A percentile compares a stretch with the other conserved stretches of the same genome.
These are phyloP conservation scores for Galerucella calmariensis DNA, from an alignment of 2,888 invertebrate genomes.

Conservation along the genomic window DNA sequence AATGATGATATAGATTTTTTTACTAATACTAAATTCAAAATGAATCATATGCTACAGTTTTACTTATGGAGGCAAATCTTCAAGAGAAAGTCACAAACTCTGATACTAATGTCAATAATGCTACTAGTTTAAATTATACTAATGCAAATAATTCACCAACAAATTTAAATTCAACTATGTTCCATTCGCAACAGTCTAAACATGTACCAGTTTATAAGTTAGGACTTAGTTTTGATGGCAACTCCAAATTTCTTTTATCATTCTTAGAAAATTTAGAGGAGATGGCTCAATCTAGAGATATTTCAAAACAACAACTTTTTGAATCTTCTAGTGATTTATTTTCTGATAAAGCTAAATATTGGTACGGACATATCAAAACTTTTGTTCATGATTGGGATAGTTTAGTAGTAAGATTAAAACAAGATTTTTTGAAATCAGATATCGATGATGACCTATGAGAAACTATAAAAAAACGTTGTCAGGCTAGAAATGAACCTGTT, in stretches of 20 bases:
- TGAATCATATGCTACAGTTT: conserved; percentile 1
- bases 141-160: neutral
- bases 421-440: conserved; percentile 23
- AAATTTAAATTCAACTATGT: neutral
- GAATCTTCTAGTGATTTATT: conserved; percentile 13
- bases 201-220: conserved; percentile 9
- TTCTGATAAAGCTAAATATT: conserved; percentile 12
- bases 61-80: conserved; percentile 4
- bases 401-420: conserved; percentile 16
- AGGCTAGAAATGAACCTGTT: conserved; percentile 23
- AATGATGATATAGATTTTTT: neutral
- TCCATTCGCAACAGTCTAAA: neutral
- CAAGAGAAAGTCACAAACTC: neutral
- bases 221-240: conserved; percentile 10
- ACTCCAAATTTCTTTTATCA: neutral
- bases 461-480: conserved; percentile 25
- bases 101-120: neutral
- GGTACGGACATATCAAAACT: conserved; percentile 14
- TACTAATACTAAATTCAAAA: conserved; percentile 12
- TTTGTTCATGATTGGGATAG: conserved; percentile 14
- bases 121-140: neutral
- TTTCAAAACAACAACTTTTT: conserved; percentile 7
- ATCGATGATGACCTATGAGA: conserved; percentile 31
- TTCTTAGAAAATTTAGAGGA: conserved; percentile 13
- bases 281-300: conserved; percentile 12